These are phyloP conservation scores for Trisateles emortualis DNA, from an alignment of 2,888 invertebrate genomes.

Conservation along the genomic window DNA sequence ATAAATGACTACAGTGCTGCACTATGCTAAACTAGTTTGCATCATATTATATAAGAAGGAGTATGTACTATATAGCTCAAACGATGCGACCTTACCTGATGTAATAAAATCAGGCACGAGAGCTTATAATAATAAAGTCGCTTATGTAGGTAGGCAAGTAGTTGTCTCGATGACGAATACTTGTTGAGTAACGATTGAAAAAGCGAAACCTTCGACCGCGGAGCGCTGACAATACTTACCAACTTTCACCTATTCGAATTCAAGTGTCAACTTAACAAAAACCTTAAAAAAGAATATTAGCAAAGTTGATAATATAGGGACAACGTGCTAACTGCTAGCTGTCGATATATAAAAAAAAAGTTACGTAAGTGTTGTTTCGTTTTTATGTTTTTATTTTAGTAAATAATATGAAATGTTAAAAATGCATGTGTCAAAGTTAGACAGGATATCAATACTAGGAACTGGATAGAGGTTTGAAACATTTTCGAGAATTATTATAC, in stretches of 20 bases:
- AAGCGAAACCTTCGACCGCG: conserved; percentile 81
- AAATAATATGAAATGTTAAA: conserved; percentile 12
- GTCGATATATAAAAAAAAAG: conserved; percentile 16
- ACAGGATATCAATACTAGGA: conserved; percentile 68
- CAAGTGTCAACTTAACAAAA: conserved; percentile 55
- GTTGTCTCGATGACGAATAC: conserved; percentile 74
- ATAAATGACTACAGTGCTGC: not conserved
- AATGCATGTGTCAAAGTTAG: conserved; percentile 47
- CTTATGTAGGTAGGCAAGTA: conserved; percentile 44
- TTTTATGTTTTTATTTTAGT: not conserved
- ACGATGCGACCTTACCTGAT: conserved; percentile 41
- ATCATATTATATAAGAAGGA: conserved; percentile 28
- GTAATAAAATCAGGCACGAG: conserved; percentile 46
- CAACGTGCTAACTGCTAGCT: conserved; percentile 13
- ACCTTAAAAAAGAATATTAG: conserved; percentile 40
- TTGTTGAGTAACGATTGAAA: conserved; percentile 83
- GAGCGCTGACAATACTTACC: conserved; percentile 72
- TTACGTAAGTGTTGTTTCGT: conserved; percentile 15
- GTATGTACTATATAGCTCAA: conserved; percentile 28
- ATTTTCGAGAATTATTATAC: conserved; percentile 79
- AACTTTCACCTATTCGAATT: conserved; percentile 79
- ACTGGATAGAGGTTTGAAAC: conserved; percentile 68
- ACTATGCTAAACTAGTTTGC: not conserved
- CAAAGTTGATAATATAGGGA: conserved; percentile 18
- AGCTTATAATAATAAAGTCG: conserved; percentile 50